phyloP scores from a whole-genome alignment of 2,113 vertebrate genomes.

The Semicossyphus pulcher region DNA sequence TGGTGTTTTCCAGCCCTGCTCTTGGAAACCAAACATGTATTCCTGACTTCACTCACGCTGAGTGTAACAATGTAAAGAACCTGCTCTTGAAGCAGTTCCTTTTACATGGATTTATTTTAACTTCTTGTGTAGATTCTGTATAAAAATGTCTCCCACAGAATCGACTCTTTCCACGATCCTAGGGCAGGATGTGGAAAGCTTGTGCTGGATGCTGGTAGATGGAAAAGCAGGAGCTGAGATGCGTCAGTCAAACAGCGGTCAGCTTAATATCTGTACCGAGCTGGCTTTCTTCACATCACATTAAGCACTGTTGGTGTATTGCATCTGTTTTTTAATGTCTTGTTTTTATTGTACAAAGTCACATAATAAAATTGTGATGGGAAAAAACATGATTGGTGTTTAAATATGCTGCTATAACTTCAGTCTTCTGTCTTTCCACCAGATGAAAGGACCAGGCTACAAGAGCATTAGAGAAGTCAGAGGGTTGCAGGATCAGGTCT shows the following conservation, averaged over 20 bases:
- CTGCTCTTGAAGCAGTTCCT: constrained; percentile 5
- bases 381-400: not conserved
- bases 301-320: constrained; percentile 91
- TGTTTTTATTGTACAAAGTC: constrained; percentile 96
- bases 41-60: constrained; percentile 49
- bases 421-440: too few relatives aligned
- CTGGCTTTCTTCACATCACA: constrained; percentile 81
- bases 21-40: constrained; percentile 18
- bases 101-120: constrained; percentile 2
- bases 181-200: constrained; percentile 19
- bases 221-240: constrained; percentile 4
- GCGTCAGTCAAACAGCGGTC: not conserved
- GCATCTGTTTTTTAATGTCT: constrained; percentile 82
- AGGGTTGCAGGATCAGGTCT: too few relatives aligned
- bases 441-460: too few relatives aligned
- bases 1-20: constrained; percentile 18
- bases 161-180: not conserved
- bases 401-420: too few relatives aligned
- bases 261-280: not conserved
- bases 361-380: constrained; percentile 98
- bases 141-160: constrained; percentile 6
- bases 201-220: constrained; percentile 20
- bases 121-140: constrained; percentile 19
- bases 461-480: too few relatives aligned
- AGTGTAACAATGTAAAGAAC: constrained; percentile 48